A percentile compares a stretch with the other conserved stretches of the same genome.
Evolutionary conservation across 2,888 invertebrate genomes (phyloP).

Genomic region (Mythimna loreyi): DNA sequence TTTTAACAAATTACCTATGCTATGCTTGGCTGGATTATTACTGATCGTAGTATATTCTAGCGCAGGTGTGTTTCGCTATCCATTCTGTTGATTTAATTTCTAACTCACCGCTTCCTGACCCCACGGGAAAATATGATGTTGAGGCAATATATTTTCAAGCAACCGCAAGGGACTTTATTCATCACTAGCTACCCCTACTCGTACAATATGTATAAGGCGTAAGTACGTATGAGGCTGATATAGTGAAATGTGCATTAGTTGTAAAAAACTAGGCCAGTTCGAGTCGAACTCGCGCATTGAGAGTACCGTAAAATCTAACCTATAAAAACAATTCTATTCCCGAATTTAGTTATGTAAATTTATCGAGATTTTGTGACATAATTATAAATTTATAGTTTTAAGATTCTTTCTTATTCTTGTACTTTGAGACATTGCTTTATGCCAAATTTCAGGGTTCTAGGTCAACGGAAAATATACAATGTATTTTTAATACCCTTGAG

Average conservation of each 20-base stretch:
- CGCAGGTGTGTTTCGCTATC: conserved; percentile 36
- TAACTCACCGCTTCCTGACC: conserved; percentile 31
- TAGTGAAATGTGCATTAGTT: not conserved
- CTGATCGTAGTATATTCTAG: conserved; percentile 5
- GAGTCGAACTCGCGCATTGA: too few relatives aligned
- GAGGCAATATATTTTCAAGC: conserved; percentile 54
- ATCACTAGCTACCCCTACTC: conserved; percentile 50
- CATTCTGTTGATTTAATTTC: conserved; percentile 37
- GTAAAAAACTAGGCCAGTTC: too few relatives aligned
- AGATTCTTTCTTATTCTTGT: too few relatives aligned
- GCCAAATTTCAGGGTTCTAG: too few relatives aligned
- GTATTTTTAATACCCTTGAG: too few relatives aligned
- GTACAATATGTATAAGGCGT: conserved; percentile 15
- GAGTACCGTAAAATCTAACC: too few relatives aligned
- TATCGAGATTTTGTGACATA: too few relatives aligned
- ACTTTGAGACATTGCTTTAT: too few relatives aligned
- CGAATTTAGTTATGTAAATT: too few relatives aligned
- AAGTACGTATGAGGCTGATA: not conserved
- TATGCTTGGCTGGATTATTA: not conserved
- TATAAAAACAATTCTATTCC: too few relatives aligned
- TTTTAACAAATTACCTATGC: not conserved
- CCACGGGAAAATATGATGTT: conserved; percentile 29
- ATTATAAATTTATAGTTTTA: too few relatives aligned
- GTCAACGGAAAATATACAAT: too few relatives aligned
- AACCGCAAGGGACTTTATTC: conserved; percentile 36